Conservation (phyloP, 2,113 vertebrate genomes). For the Anas platyrhynchos region DNA sequence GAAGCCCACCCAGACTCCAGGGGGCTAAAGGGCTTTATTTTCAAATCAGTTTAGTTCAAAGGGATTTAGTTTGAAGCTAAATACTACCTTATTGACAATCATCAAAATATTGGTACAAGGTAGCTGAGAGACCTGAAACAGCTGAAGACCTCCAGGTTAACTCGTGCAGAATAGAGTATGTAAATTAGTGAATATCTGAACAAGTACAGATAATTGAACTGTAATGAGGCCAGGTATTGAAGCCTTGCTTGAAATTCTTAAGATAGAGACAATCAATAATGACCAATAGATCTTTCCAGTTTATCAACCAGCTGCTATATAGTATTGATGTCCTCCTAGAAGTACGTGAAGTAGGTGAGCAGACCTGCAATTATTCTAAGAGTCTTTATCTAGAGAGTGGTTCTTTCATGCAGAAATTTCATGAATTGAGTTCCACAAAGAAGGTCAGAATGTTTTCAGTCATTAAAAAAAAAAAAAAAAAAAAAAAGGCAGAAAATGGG, state of each 20-base stretch:
- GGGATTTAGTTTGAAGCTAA: constrained; percentile 4
- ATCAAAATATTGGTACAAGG: neutral
- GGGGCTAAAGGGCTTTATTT: neutral
- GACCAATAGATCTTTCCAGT: neutral
- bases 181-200: neutral
- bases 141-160: neutral
- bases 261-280: constrained; percentile 20
- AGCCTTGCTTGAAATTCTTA: constrained; percentile 1
- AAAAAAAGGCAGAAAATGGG: neutral
- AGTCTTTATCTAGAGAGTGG: neutral
- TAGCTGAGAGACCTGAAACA: neutral
- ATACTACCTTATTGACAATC: neutral
- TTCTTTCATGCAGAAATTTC: neutral
- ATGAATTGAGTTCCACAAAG: neutral
- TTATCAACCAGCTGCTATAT: neutral
- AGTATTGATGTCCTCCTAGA: neutral
- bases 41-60: neutral
- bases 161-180: neutral
- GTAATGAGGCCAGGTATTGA: neutral
- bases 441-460: neutral
- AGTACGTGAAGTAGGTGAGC: neutral
- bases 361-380: neutral
- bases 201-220: neutral
- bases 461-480: neutral
- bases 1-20: neutral